These are phyloP conservation scores for Ursus arctos DNA, from an alignment of 2,113 vertebrate species.

Conservation along the genomic window DNA sequence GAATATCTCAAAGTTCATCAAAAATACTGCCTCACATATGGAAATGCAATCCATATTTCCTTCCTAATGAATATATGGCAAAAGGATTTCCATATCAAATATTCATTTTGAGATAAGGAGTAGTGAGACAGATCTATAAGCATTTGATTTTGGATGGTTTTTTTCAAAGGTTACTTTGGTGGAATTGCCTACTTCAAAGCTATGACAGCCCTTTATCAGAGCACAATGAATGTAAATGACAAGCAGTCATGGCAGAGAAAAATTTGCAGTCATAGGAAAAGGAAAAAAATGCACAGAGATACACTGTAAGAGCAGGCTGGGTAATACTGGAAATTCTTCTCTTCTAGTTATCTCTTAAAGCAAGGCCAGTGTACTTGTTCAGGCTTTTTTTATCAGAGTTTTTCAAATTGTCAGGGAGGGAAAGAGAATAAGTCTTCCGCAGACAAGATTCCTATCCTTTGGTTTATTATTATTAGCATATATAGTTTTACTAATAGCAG, in stretches of 20 bases:
- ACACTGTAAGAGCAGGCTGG: not conserved
- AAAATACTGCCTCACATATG: not conserved
- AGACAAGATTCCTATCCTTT: not conserved
- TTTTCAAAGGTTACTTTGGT: constrained; percentile 59
- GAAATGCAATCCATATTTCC: constrained; percentile 1
- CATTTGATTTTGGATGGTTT: constrained; percentile 41
- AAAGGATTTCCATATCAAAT: constrained; percentile 40
- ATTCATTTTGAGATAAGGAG: constrained; percentile 42
- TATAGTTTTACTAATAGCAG: not conserved
- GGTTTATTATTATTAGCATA: constrained; percentile 15
- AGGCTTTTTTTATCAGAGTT: constrained; percentile 11
- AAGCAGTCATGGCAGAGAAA: constrained; percentile 30
- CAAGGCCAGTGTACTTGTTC: not conserved
- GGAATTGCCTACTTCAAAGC: constrained; percentile 9
- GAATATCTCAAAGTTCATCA: constrained; percentile 54
- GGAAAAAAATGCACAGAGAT: not conserved
- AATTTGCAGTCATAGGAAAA: not conserved
- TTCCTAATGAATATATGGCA: not conserved
- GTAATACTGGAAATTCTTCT: not conserved
- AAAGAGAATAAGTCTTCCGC: not conserved
- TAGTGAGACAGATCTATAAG: constrained; percentile 22
- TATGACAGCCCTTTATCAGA: constrained; percentile 43
- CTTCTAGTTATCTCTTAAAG: not conserved
- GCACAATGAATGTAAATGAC: constrained; percentile 57
- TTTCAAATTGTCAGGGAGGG: not conserved